Evolutionary conservation across 1,140 invertebrate species (phyloP).

Genomic region (Lysiphlebus fabarum): DNA sequence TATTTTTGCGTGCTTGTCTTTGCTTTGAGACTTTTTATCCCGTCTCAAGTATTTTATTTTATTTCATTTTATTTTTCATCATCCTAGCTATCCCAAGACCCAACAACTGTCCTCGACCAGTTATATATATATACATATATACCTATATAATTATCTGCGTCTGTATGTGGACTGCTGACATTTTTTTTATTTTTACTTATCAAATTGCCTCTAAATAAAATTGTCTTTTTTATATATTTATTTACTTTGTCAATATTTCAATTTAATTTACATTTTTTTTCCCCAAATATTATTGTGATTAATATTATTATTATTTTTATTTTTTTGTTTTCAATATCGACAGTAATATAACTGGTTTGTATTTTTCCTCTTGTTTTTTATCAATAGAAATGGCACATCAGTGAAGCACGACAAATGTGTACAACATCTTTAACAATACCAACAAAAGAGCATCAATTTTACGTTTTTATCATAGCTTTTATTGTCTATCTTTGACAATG

Average conservation of each 20-base stretch:
- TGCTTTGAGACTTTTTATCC: slow-evolving; percentile 12
- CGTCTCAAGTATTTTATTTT: not conserved
- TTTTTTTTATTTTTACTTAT: slow-evolving; percentile 37
- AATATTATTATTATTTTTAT: no score
- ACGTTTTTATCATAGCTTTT: slow-evolving; percentile 51
- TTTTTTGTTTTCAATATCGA: not conserved
- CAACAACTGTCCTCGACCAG: slow-evolving; percentile 20
- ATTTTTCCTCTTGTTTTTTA: no score
- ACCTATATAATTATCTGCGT: slow-evolving; percentile 50
- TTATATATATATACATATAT: no score
- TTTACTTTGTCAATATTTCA: not conserved
- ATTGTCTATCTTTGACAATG: slow-evolving; percentile 53
- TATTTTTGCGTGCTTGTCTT: slow-evolving; percentile 1
- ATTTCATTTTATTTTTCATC: slow-evolving; percentile 1
- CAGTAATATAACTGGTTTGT: slow-evolving; percentile 17
- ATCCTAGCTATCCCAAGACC: not conserved
- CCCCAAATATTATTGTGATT: no score
- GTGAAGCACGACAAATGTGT: slow-evolving; percentile 50
- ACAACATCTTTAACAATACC: slow-evolving; percentile 50
- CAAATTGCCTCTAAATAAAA: slow-evolving; percentile 32
- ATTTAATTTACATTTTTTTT: not conserved
- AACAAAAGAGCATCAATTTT: slow-evolving; percentile 56
- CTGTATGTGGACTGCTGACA: slow-evolving; percentile 37
- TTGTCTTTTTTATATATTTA: slow-evolving; percentile 3
- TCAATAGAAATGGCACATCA: slow-evolving; percentile 46